Conservation (phyloP, 2,797 vertebrate genomes). For the Ciconia nigra region DNA sequence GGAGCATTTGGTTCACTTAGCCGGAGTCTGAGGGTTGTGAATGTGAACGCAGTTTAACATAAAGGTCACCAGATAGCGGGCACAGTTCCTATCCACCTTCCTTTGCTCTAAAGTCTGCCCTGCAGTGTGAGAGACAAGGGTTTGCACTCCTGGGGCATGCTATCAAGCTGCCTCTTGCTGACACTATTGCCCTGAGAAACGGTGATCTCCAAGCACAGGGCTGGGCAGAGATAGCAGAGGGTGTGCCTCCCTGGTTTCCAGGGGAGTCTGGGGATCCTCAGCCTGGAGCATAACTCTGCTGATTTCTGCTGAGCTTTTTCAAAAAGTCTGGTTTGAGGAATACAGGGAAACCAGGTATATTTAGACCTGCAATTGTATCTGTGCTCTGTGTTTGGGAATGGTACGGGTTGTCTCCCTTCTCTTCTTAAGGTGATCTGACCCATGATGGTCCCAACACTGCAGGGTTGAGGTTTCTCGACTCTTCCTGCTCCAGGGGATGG, state of each 20-base stretch:
- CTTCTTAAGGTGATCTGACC: not conserved
- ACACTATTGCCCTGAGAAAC: not conserved
- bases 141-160: not conserved
- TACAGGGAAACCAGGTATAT: not conserved
- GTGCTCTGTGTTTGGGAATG: not conserved
- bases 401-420: not conserved
- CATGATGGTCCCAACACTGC: fast-evolving
- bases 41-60: constrained; percentile 37
- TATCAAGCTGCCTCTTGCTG: not conserved
- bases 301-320: not conserved
- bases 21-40: constrained; percentile 20
- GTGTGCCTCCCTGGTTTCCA: too few species aligned
- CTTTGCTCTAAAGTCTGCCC: not conserved
- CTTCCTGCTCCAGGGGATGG: not conserved
- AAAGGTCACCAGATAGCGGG: constrained; percentile 25
- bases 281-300: not conserved
- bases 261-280: not conserved
- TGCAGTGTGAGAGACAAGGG: not conserved
- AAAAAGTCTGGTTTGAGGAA: not conserved
- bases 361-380: not conserved
- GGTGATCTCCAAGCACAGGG: not conserved
- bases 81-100: not conserved
- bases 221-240: not conserved
- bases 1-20: constrained; percentile 34
- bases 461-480: not conserved